Evolutionary conservation across 1,140 invertebrate species (phyloP).

Genomic region (Euura lappo): DNA sequence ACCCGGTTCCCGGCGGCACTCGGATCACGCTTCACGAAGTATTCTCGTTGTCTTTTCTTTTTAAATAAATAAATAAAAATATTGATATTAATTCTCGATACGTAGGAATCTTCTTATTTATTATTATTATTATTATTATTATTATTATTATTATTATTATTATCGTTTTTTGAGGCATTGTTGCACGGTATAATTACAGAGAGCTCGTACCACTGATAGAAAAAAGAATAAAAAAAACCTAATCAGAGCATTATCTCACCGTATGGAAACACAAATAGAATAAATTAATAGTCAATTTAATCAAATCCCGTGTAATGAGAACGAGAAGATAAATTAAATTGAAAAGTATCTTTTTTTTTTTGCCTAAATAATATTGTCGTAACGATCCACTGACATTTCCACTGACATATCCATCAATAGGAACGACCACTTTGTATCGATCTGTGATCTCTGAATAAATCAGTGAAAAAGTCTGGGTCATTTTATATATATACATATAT

Average conservation of each 20-base stretch:
- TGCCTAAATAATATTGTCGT: not conserved
- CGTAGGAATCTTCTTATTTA: not conserved
- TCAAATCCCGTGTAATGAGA: conserved; percentile 19
- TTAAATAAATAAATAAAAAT: not conserved
- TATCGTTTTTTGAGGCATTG: not conserved
- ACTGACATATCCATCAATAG: conserved; percentile 3
- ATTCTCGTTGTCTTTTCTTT: not conserved
- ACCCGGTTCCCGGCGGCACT: not conserved
- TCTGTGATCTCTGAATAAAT: conserved; percentile 7
- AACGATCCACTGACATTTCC: not conserved
- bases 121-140: too few relatives aligned
- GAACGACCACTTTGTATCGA: not conserved
- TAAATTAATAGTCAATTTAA: not conserved
- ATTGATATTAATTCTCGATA: not conserved
- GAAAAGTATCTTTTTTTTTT: not conserved
- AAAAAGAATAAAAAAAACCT: not conserved
- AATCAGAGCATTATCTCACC: too few relatives aligned
- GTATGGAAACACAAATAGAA: too few relatives aligned
- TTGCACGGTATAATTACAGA: not conserved
- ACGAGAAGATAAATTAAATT: conserved; percentile 15
- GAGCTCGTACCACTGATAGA: conserved; percentile 3
- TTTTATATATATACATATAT: too few relatives aligned
- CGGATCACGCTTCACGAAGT: not conserved
- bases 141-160: not conserved
- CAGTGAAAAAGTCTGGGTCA: not conserved